Evolutionary conservation across 2,888 invertebrate species (phyloP).

Genomic region (Tetranychus truncatus): DNA sequence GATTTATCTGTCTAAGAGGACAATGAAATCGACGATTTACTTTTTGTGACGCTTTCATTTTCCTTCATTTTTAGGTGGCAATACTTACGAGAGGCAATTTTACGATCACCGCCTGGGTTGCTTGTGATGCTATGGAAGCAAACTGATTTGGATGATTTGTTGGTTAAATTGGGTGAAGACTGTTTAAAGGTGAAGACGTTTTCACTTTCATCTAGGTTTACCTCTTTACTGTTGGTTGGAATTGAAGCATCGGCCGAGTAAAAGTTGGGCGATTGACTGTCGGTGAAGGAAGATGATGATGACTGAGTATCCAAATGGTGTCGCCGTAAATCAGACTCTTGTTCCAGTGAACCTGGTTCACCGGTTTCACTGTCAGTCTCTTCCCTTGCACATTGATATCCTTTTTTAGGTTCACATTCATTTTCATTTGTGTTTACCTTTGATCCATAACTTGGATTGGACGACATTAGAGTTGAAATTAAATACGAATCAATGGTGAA

Average conservation of each 20-base stretch:
- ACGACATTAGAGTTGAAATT: too few relatives aligned
- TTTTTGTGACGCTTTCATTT: too few relatives aligned
- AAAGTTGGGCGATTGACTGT: neutral
- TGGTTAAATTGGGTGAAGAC: neutral
- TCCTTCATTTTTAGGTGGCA: neutral
- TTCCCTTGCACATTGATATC: too few relatives aligned
- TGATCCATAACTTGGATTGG: too few relatives aligned
- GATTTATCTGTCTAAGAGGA: too few relatives aligned
- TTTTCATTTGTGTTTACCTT: too few relatives aligned
- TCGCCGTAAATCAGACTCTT: too few relatives aligned
- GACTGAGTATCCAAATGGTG: neutral
- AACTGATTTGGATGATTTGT: slow-evolving; percentile 27
- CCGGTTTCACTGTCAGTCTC: too few relatives aligned
- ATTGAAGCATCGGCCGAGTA: neutral
- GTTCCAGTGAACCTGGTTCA: too few relatives aligned
- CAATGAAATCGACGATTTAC: too few relatives aligned
- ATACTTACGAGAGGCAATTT: slow-evolving; percentile 39
- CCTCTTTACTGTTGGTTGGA: slow-evolving; percentile 8
- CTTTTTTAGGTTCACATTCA: too few relatives aligned
- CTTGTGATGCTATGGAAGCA: slow-evolving; percentile 32
- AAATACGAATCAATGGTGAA: too few relatives aligned
- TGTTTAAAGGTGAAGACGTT: slow-evolving; percentile 11
- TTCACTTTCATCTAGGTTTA: slow-evolving; percentile 8
- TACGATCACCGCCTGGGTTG: slow-evolving; percentile 33
- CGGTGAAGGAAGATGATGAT: slow-evolving; percentile 6